Evolutionary conservation across 1,140 invertebrate genomes (phyloP).

Genomic region (Diorhabda sublineata): DNA sequence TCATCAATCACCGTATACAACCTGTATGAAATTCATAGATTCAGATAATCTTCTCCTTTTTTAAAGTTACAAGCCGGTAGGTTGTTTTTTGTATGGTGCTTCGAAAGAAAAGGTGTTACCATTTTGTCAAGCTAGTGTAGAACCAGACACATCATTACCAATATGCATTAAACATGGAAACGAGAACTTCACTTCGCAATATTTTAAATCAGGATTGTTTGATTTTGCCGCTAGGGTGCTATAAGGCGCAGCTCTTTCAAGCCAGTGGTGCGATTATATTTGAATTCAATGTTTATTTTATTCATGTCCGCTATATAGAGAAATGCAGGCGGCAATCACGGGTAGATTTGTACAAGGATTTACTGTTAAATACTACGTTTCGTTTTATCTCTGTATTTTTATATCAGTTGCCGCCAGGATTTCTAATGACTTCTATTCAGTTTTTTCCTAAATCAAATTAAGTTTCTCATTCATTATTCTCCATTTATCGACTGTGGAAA

Average conservation of each 20-base stretch:
- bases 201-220: slow-evolving; percentile 29
- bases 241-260: slow-evolving; percentile 34
- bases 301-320: slow-evolving; percentile 19
- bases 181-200: slow-evolving; percentile 22
- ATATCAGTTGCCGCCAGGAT: no score
- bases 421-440: no score
- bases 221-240: slow-evolving; percentile 34
- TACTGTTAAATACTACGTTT: no score
- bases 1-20: no score
- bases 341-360: background rate
- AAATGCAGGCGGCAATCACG: slow-evolving; percentile 1
- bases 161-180: slow-evolving; percentile 40
- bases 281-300: slow-evolving; percentile 35
- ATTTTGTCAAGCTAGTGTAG: background rate
- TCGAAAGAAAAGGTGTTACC: background rate
- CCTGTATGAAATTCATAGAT: no score
- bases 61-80: no score
- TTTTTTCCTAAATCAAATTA: no score
- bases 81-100: no score
- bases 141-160: slow-evolving; percentile 24
- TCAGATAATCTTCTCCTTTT: no score
- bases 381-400: no score
- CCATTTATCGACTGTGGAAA: no score
- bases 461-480: no score
- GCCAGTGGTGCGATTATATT: slow-evolving; percentile 34